Percentiles rank a stretch among this genome's conserved stretches.
These are phyloP conservation scores for Pangasianodon hypophthalmus DNA, from an alignment of 2,113 vertebrate species.

Conservation along the genomic window DNA sequence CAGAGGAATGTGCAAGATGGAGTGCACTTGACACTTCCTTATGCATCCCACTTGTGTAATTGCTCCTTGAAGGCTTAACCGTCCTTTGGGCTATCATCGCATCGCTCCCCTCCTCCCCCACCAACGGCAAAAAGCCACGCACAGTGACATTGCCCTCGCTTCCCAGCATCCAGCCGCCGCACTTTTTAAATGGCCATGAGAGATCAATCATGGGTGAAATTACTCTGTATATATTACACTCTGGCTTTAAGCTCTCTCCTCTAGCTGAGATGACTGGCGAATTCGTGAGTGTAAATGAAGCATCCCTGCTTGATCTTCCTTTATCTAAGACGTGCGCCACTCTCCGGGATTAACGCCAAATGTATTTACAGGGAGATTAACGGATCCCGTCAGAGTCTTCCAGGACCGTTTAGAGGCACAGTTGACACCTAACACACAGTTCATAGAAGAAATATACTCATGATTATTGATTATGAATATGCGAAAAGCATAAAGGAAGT, in stretches of 20 bases:
- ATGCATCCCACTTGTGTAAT: slow-evolving; percentile 47
- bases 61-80: slow-evolving; percentile 52
- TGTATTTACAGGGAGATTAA: slow-evolving; percentile 76
- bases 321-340: slow-evolving; percentile 63
- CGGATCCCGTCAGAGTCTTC: slow-evolving; percentile 60
- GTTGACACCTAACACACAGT: slow-evolving; percentile 4
- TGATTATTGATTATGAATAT: slow-evolving; percentile 30
- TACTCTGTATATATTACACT: slow-evolving; percentile 72
- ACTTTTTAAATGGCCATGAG: slow-evolving; percentile 71
- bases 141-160: slow-evolving; percentile 56
- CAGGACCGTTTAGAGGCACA: slow-evolving; percentile 54
- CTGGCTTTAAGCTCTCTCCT: slow-evolving; percentile 59
- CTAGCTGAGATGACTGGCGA: slow-evolving; percentile 52
- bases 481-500: slow-evolving; percentile 14
- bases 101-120: slow-evolving; percentile 54
- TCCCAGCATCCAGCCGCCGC: slow-evolving; percentile 60
- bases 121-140: slow-evolving; percentile 54
- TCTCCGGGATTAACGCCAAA: slow-evolving; percentile 71
- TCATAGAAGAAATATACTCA: slow-evolving; percentile 1
- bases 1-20: slow-evolving; percentile 32
- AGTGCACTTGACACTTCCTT: slow-evolving; percentile 39
- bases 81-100: slow-evolving; percentile 60
- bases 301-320: slow-evolving; percentile 62
- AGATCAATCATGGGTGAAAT: slow-evolving; percentile 79
- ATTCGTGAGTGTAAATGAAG: slow-evolving; percentile 63